phyloP scores from a whole-genome alignment of 2,113 vertebrate genomes.

The Prietella phreatophila region DNA sequence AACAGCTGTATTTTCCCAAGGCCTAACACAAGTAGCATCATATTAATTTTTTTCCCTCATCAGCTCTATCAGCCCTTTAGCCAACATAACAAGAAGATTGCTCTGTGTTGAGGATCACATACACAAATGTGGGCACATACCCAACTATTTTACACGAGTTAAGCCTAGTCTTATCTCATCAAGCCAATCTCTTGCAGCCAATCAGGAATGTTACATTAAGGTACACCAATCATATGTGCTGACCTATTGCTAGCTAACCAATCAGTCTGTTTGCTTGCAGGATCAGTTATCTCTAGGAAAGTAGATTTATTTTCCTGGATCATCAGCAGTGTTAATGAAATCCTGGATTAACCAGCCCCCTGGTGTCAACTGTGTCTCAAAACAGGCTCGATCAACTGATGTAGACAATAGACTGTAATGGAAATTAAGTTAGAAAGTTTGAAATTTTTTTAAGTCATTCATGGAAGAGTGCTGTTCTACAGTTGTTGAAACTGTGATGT shows the following conservation, averaged over 20 bases:
- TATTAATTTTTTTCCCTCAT: background rate
- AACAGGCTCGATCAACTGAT: background rate
- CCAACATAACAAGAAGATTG: background rate
- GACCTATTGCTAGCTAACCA: constrained; percentile 32
- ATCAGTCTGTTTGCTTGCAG: constrained; percentile 10
- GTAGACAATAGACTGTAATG: background rate
- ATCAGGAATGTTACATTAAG: background rate
- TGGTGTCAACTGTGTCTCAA: background rate
- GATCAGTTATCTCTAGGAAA: constrained; percentile 28
- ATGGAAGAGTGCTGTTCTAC: background rate
- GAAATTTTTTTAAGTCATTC: background rate
- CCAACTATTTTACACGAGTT: background rate
- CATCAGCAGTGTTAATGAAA: constrained; percentile 48
- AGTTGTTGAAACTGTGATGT: background rate
- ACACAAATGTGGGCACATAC: background rate
- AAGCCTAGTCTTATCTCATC: constrained; percentile 19
- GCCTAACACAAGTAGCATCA: background rate
- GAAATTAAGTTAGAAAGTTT: background rate
- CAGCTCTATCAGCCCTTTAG: background rate
- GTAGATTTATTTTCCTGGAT: constrained; percentile 43
- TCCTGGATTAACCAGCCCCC: constrained; percentile 43
- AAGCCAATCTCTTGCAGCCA: constrained; percentile 31
- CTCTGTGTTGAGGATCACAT: constrained; percentile 13
- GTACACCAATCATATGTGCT: constrained; percentile 29
- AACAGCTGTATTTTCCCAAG: background rate